phyloP scores from a whole-genome alignment of 2,888 invertebrate species.

The Amblyteles armatorius region DNA sequence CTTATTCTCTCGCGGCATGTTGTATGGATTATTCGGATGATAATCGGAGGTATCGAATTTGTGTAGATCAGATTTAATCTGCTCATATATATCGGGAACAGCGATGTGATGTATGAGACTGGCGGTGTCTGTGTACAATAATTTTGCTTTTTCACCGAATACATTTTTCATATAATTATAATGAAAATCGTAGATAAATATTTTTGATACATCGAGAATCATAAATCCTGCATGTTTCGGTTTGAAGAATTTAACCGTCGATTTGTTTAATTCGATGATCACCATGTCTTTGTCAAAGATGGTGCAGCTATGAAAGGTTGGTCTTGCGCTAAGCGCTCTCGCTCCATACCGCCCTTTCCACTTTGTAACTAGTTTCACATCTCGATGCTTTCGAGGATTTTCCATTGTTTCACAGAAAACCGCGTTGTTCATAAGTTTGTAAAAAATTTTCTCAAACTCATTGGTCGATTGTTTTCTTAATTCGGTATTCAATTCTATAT shows the following conservation, averaged over 20 bases:
- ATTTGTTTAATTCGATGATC: constrained; percentile 74
- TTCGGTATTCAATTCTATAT: constrained; percentile 75
- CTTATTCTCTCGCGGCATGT: constrained; percentile 60
- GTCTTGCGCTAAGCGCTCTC: constrained; percentile 73
- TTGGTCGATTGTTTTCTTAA: constrained; percentile 76
- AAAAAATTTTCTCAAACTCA: constrained; percentile 79
- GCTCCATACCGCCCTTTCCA: constrained; percentile 76
- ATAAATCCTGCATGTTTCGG: not conserved
- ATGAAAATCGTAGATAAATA: not conserved
- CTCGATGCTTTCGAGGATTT: constrained; percentile 79
- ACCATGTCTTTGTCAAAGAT: constrained; percentile 79
- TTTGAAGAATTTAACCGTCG: not conserved
- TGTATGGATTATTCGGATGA: constrained; percentile 52
- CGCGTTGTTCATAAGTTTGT: too few relatives aligned
- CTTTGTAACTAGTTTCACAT: constrained; percentile 75
- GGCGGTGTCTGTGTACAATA: constrained; percentile 38
- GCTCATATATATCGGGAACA: constrained; percentile 57
- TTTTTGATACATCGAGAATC: not conserved
- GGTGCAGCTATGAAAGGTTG: constrained; percentile 74
- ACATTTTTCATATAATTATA: not conserved
- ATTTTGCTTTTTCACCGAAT: constrained; percentile 9
- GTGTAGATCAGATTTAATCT: constrained; percentile 58
- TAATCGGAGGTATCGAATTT: constrained; percentile 69
- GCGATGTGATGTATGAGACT: constrained; percentile 46
- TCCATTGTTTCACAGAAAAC: too few relatives aligned